Base-by-base conservation (phyloP, 2,888 invertebrate genomes). In the Hoplodrina blanda region DNA sequence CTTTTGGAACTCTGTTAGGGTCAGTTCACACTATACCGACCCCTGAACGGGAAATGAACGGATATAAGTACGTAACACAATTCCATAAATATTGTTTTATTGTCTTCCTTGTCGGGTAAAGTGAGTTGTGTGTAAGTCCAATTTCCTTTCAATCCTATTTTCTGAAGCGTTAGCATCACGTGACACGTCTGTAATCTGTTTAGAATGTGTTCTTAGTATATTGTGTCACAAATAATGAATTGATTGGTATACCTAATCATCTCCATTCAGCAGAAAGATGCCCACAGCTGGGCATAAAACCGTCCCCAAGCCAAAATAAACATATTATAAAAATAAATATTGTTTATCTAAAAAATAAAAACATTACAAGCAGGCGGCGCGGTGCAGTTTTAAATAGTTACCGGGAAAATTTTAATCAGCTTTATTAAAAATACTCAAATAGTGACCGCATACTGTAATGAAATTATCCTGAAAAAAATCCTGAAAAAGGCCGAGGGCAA, bases 71-170 rank as follows among this genome's bases (percentile, higher is more conserved):
- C 30, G 52, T 41, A 50, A 25, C 57, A 68, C 46, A 49, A 54
- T 49, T 64, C 60, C 67, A 66, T 76, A 81, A 79, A 81, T 74
- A 77, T 66, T 56, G 52, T 54, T 69, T 79, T 80, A 79, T 69
- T 79, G 69, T 73, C 33, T 37, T 19, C 37, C 37, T 63, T 19
- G 46, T 59, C 50, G 19, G 52, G 11, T 50, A 3, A 11, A 57
- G 25, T 57, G 11, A 13, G 30, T 50, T 11, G 3, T 54, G 33
- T 30, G 60, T 60, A 61, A 13, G 30, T 59, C 8, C 80, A 77
- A 80, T 80, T 80, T 80, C 79, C 79, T 79, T 72, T 69, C 17
- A 13, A 59, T 65, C 44, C 15, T n/a, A 41, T 25, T 65, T 65
- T 37, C 52, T 55, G 25, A 20, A 10, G 50, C 37, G 66, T 30